Conservation (phyloP, 2,797 vertebrate genomes). For the Steatocranus sp. region DNA sequence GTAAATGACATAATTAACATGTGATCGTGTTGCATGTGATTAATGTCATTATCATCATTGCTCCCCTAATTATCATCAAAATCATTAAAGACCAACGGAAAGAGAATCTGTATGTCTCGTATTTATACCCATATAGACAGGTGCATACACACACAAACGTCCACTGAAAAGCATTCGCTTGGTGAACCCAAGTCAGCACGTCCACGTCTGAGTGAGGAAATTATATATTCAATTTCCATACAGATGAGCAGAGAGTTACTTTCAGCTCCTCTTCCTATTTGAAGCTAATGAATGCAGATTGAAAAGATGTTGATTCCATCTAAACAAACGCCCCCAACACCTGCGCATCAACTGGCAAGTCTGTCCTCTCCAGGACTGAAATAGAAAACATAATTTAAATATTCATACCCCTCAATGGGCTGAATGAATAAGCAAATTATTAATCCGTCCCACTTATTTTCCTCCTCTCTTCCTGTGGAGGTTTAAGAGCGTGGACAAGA, state of each 20-base stretch:
- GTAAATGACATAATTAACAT: conserved; percentile 2
- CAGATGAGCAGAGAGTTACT: conserved; percentile 60
- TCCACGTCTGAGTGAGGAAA: conserved; percentile 41
- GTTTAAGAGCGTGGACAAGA: conserved; percentile 20
- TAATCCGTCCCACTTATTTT: conserved; percentile 26
- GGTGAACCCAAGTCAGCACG: background rate
- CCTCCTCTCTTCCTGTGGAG: background rate
- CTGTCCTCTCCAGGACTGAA: conserved; percentile 29
- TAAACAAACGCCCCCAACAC: conserved; percentile 52
- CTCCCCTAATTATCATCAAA: conserved; percentile 26
- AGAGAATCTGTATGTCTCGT: background rate
- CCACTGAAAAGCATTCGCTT: background rate
- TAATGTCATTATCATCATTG: conserved; percentile 9
- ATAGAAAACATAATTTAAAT: conserved; percentile 57
- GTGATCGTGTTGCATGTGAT: background rate
- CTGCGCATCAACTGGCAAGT: conserved; percentile 39
- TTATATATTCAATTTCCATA: conserved; percentile 64
- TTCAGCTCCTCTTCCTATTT: conserved; percentile 46
- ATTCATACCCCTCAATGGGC: conserved; percentile 26
- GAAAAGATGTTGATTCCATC: conserved; percentile 55
- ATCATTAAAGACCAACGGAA: background rate
- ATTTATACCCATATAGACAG: background rate
- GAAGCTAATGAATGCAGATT: conserved; percentile 65
- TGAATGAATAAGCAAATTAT: conserved; percentile 39
- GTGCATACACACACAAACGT: background rate